These are phyloP conservation scores for Protobothrops mucrosquamatus DNA, from an alignment of 2,113 vertebrate species.

Conservation along the genomic window DNA sequence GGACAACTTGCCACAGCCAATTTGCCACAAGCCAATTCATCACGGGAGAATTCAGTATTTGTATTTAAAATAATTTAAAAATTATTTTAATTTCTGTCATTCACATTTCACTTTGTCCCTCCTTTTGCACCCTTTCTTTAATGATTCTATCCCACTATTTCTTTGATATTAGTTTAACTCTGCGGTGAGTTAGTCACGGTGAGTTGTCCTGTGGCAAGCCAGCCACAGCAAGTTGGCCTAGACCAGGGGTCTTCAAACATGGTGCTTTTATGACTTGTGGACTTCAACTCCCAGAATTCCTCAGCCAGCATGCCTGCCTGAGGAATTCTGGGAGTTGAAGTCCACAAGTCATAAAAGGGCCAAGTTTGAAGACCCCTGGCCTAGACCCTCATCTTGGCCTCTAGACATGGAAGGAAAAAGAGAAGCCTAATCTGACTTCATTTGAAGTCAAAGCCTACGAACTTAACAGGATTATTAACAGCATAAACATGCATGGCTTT, in stretches of 20 bases:
- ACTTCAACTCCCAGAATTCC: too few species aligned
- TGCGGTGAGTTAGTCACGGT: neutral
- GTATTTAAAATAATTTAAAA: neutral
- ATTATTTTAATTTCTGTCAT: neutral
- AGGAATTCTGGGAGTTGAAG: too few species aligned
- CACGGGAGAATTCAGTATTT: neutral
- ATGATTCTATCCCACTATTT: neutral
- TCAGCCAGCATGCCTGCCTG: too few species aligned
- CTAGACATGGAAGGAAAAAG: neutral
- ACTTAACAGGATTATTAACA: neutral
- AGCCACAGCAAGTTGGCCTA: too few species aligned
- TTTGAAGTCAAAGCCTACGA: neutral
- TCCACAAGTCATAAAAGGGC: too few species aligned
- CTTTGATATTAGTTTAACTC: neutral
- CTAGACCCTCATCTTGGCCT: neutral
- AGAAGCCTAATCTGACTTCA: neutral
- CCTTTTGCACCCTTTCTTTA: neutral
- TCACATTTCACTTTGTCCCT: neutral
- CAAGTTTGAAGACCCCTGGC: too few species aligned
- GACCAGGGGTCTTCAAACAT: too few species aligned
- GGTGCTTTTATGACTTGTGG: too few species aligned
- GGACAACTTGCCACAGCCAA: neutral
- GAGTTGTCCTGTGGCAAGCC: neutral
- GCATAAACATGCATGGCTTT: neutral
- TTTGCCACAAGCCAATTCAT: neutral